Evolutionary conservation across 2,888 invertebrate genomes (phyloP), one percentile per base, ranked within the genome.

Genomic region (Tridacna gigas): DNA sequence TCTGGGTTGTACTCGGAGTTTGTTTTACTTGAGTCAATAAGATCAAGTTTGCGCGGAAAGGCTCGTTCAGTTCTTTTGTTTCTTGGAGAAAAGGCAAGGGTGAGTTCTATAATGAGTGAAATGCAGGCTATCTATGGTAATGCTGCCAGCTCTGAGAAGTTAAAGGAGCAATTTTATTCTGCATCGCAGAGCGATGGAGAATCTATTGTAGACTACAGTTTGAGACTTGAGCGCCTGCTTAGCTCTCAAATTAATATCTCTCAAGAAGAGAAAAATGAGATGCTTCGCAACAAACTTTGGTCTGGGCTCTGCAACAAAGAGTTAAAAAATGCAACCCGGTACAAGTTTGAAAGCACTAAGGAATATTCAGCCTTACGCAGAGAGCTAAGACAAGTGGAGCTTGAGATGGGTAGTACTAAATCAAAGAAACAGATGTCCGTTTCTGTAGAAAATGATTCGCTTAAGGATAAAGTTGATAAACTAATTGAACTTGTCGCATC

Each of bases 111-210:
- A 18, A 4, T 71, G 13, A 22, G 5, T 12, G 71, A 71, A 22
- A 25, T 47, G 45, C 18, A 47, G 12, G 71, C 28, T 47, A 22
- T 22, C n/a, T 47, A 48, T 22, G 71, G 48, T 9, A 71, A 45
- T 71, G 71, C 37, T 25, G 47, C 20, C 15, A 28, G 28, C 13
- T 12, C 60, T 12, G 78, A 78, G 25, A 69, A n/a, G 25, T 26
- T 78, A 15, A 78, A 78, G 51, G 69, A 78, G 45, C 51, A 71
- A 47, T 77, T 67, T 28, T 77, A 67, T 63, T 51, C 48, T 77
- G 67, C 77, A 15, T 15, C 7, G 13, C 71, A 78, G 45, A 4
- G 20, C 2, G 60, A 9, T 7, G 25, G 37, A 5, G 78, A 78
- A 45, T 60, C 69, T 11, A 20, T 78, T 15, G 71, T 45, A 12